Base-by-base conservation (phyloP, 1,140 invertebrate species). In the Diprion similis region DNA sequence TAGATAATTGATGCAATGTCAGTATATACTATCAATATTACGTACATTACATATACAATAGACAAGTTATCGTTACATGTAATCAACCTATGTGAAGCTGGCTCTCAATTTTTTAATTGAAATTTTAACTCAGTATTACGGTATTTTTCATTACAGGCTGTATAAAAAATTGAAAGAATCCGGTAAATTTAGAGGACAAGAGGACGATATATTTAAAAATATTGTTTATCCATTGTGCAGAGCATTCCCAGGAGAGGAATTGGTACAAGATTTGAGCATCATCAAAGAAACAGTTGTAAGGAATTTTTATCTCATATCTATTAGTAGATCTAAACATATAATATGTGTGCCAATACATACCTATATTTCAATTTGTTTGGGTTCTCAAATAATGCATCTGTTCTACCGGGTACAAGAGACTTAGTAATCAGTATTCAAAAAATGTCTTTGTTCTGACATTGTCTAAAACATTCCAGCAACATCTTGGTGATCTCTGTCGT, bases 231-330 rank as follows among this genome's bases (percentile, higher is more conserved):
- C 82, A 2, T 81, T 88, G 46, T 87, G 84, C 24, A 85, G 81
- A 77, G 70, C 67, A 68, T 87, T 88, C 68, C 80, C 84, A 7
- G 82, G 81, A 0, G 87, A 88, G 76, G 73, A 75, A 71, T 69
- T 81, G 19, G 81, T 83, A 10, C 66, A 75, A 13, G 86, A 86
- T 75, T 73, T 88, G 19, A 80, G 72, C 18, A 70, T 77, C 0
- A 83, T 88, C 75, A 77, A 83, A 7, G 87, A 88, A 81, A 81
- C 86, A 24, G 75, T 81, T 76, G 86, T 87, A 82, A 76, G 78
- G 51, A 6, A 59, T 76, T 71, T 68, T 64, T 66, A 6, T 6
- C 24, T 37, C 6, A 37, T 37, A 37, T 6, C 24, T 37, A 37
- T 37, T 37, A 37, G 24, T 3, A 37, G 24, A 37, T 37, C 24